Evolutionary conservation across 1,140 invertebrate species (phyloP), one percentile per base, ranked within the genome.

Genomic region (Archivesica marissinica): DNA sequence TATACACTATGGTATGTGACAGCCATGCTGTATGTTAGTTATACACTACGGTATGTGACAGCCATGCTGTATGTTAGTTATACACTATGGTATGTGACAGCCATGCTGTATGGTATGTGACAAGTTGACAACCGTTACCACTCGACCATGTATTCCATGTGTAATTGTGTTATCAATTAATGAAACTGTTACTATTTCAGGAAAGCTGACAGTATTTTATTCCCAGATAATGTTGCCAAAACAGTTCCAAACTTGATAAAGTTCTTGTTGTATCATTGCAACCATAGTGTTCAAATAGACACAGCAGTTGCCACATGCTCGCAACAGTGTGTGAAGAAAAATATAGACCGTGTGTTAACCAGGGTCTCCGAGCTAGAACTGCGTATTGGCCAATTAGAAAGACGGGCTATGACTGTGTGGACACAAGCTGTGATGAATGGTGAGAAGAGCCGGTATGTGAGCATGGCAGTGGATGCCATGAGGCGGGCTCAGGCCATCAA

Each of bases 121-220:
- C n/a, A n/a, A n/a, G n/a, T n/a, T n/a, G n/a, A n/a, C n/a, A n/a
- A n/a, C n/a, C n/a, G n/a, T n/a, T n/a, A n/a, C n/a, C n/a, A n/a
- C n/a, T n/a, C n/a, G n/a, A n/a, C n/a, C n/a, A n/a, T n/a, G n/a
- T n/a, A n/a, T n/a, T n/a, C n/a, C n/a, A n/a, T n/a, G n/a, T n/a
- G n/a, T n/a, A n/a, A n/a, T n/a, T n/a, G n/a, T n/a, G n/a, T n/a
- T n/a, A n/a, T n/a, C n/a, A n/a, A n/a, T n/a, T n/a, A n/a, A n/a
- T n/a, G n/a, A n/a, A n/a, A n/a, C n/a, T n/a, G 1, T 52, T 33
- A 28, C 41, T 4, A 59, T 94, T 95, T 70, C 88, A 96, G 96
- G 85, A 97, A 96, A 95, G 94, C 95, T 47, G 96, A 97, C 83
- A 97, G 96, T 90, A 95, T 96, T 56, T 93, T 95, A 35, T 97